Base-by-base conservation (phyloP, 2,797 vertebrate species). In the Anolis apletophallus region DNA sequence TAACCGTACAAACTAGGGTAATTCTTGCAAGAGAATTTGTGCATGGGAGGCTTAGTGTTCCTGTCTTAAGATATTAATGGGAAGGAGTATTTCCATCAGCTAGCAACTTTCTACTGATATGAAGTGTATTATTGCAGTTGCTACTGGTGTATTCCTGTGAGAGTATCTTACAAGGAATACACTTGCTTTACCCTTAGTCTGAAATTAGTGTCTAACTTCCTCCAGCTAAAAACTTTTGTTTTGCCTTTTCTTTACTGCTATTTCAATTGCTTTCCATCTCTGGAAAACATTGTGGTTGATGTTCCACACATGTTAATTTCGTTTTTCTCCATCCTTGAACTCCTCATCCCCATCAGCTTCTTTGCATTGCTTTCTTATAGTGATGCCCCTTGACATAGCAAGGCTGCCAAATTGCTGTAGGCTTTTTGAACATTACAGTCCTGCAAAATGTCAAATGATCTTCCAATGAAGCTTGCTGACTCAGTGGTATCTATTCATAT, bases 1-100 rank as follows among this genome's bases (percentile, higher is more conserved):
- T 92, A 94, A 85, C 96, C 94, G 96, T 96, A 97, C 94, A 89
- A 94, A 95, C 88, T 68, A 85, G 94, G 91, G 94, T 96, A 95
- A 95, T 91, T 97, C 97, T 95, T 96, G 90, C 93, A 84, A 94
- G 93, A 96, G 93, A 96, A 95, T 96, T 96, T 94, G 78, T 90
- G 80, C 84, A 91, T 87, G 84, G 85, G 61, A 21, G 75, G 21
- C 61, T 17, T 14, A 75, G 6, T 34, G 34, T 17, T 82, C 46
- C 89, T 91, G 90, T 88, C 21, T 80, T 64, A 40, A 23, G 34
- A 77, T 93, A 77, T 87, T 91, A 74, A 61, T 61, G n/a, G 59
- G 32, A 54, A 8, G 7, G 21, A 32, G 54, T 40, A 5, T 0
- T 2, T 1, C 34, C 17, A 84, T 2, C 19, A 64, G 3, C 54